Evolutionary conservation across 2,113 vertebrate genomes (phyloP).

Genomic region (Phrynosoma platyrhinos): DNA sequence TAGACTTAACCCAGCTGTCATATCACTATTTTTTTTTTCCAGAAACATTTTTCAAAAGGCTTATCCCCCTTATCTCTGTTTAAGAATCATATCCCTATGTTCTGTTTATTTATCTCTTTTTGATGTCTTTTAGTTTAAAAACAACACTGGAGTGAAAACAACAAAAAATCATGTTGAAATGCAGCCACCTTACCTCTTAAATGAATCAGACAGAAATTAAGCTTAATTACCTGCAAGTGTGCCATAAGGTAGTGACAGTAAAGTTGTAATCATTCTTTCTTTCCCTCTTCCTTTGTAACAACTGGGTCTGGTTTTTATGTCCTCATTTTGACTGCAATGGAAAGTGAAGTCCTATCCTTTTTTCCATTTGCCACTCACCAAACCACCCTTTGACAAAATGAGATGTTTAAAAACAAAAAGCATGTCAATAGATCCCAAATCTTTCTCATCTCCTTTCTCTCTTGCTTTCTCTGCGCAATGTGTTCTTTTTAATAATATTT

Average conservation of each 20-base stretch:
- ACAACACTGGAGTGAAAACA: not conserved
- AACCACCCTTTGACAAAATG: constrained; percentile 20
- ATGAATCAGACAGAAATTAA: constrained; percentile 67
- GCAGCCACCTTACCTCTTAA: constrained; percentile 67
- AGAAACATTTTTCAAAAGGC: not conserved
- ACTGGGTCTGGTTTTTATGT: constrained; percentile 63
- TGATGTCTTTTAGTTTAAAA: not conserved
- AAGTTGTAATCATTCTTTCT: constrained; percentile 72
- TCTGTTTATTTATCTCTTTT: constrained; percentile 14
- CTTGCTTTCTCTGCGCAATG: constrained; percentile 24
- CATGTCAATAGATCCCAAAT: constrained; percentile 49
- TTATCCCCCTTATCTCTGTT: not conserved
- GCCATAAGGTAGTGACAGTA: constrained; percentile 69
- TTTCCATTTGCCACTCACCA: constrained; percentile 34
- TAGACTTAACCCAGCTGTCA: too few relatives aligned
- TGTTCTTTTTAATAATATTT: constrained; percentile 59
- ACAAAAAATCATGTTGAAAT: constrained; percentile 39
- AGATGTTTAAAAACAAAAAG: constrained; percentile 38
- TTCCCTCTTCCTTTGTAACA: constrained; percentile 62
- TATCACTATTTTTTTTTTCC: not conserved
- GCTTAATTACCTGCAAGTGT: constrained; percentile 56
- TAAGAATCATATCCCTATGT: not conserved
- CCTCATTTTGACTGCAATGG: constrained; percentile 53
- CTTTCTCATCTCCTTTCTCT: constrained; percentile 37
- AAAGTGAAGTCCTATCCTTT: constrained; percentile 48